Evolutionary conservation across 1,140 invertebrate genomes (phyloP), one percentile per base, ranked within the genome.

Genomic region (Drosophila bocqueti): DNA sequence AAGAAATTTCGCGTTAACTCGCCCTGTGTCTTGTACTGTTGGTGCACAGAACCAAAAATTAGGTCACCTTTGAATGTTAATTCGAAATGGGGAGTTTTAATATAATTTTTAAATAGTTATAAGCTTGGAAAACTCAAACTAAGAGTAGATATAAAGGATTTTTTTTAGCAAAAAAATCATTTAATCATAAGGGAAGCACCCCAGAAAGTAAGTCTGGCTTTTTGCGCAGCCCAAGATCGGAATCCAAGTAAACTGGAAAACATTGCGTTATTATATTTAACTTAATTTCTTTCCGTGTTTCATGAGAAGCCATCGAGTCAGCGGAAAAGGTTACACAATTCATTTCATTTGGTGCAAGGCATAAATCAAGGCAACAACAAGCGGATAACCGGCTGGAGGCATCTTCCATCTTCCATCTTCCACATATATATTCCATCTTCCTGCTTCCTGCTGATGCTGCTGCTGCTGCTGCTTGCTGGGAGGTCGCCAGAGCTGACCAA

Each of bases 331-430:
- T 90, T 90, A 90, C 85, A 90, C 85, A 90, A 90, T 90, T 90
- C 85, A 90, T 90, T 90, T 90, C 81, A 90, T 90, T 85, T 90
- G 85, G 82, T 84, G 85, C 85, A 87, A 89, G 73, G 80, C 85
- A 90, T 90, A 90, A 90, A 90, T 90, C 85, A 90, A 80, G 82
- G 54, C 82, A 82, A 66, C 85, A 90, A 90, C 85, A 84, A 90
- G 85, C 85, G 40, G 52, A 55, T 64, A 63, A 57, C 58, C 79
- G 75, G 75, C 62, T 61, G 62, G 77, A 66, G 54, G 65, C 73
- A 74, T 45, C 72, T 69, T 78, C 63, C 31, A 66, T 57, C 54
- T 57, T 38, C 31, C 60, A 63, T 26, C 47, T 54, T 63, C 52
- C 54, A 55, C 54, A 55, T 63, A 42, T 63, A 55, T 63, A 54